A percentile compares a stretch with the other conserved stretches of the same genome.
phyloP scores from a whole-genome alignment of 2,888 invertebrate genomes.

The Drosophila trichaetosa region DNA sequence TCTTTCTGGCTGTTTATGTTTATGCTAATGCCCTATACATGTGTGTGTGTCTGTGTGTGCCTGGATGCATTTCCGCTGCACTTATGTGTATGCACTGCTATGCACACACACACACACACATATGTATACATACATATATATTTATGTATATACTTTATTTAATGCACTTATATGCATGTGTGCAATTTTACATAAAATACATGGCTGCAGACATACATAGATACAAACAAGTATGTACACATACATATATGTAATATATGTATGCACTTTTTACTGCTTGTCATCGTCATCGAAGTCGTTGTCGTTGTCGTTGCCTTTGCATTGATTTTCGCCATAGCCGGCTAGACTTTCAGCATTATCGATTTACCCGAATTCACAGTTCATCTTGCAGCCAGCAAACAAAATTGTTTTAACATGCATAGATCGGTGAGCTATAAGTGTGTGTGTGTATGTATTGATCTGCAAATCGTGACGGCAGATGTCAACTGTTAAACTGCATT shows the following conservation, averaged over 20 bases:
- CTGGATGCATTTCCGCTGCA: conserved; percentile 68
- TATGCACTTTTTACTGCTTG: conserved; percentile 2
- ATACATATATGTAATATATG: not conserved
- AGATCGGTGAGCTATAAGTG: not conserved
- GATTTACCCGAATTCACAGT: conserved; percentile 25
- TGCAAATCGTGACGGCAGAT: not conserved
- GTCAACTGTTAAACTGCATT: not conserved
- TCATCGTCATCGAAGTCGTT: not conserved
- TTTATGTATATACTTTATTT: not conserved
- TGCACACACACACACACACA: conserved; percentile 1
- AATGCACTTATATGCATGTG: conserved; percentile 42
- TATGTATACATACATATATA: not conserved
- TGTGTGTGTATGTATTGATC: not conserved
- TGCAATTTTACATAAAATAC: conserved; percentile 8
- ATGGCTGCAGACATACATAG: not conserved
- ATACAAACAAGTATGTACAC: conserved; percentile 4
- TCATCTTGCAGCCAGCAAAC: not conserved
- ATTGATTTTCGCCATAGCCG: conserved; percentile 31
- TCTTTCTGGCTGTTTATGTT: conserved; percentile 54
- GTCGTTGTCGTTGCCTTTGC: not conserved
- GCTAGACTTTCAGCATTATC: conserved; percentile 25
- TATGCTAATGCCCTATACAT: conserved; percentile 29
- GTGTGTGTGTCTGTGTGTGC: conserved; percentile 15
- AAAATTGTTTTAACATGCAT: not conserved
- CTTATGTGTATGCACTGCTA: conserved; percentile 31